These are phyloP conservation scores for Guaruba guarouba DNA, from an alignment of 2,113 vertebrate species.

Conservation along the genomic window DNA sequence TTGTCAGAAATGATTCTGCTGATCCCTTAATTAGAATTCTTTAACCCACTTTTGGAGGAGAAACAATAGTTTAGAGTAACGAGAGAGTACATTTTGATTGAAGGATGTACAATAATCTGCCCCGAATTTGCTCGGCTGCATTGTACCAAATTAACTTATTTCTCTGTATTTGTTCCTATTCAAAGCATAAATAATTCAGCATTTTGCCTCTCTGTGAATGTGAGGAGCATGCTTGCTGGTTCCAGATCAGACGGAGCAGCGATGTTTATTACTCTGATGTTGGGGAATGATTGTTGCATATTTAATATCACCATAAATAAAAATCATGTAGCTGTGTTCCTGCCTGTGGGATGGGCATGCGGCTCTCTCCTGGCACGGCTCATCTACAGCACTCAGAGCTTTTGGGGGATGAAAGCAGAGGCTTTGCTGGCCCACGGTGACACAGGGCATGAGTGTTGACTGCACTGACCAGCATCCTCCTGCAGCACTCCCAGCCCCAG, in stretches of 20 bases:
- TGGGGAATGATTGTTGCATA: conserved; percentile 53
- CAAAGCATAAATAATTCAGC: conserved; percentile 61
- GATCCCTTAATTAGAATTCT: not conserved
- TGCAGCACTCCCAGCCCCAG: not conserved
- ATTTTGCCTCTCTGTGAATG: conserved; percentile 29
- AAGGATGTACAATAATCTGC: conserved; percentile 25
- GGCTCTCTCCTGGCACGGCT: not conserved
- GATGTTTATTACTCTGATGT: conserved; percentile 56
- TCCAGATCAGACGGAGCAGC: conserved; percentile 42
- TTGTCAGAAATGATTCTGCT: not conserved
- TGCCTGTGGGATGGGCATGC: not conserved
- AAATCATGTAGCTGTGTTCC: not conserved
- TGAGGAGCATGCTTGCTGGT: conserved; percentile 29
- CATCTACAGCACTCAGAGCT: not conserved
- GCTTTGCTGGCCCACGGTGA: not conserved
- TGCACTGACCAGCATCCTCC: not conserved
- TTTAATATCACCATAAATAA: conserved; percentile 46
- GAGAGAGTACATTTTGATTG: not conserved
- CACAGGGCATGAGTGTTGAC: not conserved
- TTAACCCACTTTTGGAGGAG: not conserved
- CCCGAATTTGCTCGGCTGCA: conserved; percentile 12
- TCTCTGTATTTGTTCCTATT: conserved; percentile 55
- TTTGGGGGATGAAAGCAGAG: not conserved
- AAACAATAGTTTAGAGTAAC: conserved; percentile 8
- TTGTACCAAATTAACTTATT: conserved; percentile 26